Conservation (phyloP, 2,888 invertebrate genomes). For the Drosophila aldrichi region DNA sequence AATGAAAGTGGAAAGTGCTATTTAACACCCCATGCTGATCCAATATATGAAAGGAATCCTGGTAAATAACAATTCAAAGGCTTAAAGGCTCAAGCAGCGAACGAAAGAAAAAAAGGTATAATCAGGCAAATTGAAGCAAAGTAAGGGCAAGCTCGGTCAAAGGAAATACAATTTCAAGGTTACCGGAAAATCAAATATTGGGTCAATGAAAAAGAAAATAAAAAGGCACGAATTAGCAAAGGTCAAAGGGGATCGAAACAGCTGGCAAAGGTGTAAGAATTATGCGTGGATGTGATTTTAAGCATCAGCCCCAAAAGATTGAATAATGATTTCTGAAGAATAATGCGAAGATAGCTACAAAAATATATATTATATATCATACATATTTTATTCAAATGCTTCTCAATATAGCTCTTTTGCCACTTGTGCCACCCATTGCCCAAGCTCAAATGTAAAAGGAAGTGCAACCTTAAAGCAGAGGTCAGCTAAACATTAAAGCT, state of each 20-base stretch:
- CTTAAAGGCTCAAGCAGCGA: conserved; percentile 2
- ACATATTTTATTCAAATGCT: too few relatives aligned
- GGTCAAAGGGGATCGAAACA: not conserved
- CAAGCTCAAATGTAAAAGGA: not conserved
- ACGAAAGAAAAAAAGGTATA: not conserved
- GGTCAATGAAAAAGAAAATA: not conserved
- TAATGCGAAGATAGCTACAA: not conserved
- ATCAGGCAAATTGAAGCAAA: not conserved
- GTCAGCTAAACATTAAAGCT: conserved; percentile 9
- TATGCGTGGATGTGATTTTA: not conserved
- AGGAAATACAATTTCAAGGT: conserved; percentile 29
- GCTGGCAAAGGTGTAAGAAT: not conserved
- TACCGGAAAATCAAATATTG: conserved; percentile 2
- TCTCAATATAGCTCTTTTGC: too few relatives aligned
- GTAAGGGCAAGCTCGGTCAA: conserved; percentile 2
- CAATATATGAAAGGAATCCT: conserved; percentile 14
- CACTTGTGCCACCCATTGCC: too few relatives aligned
- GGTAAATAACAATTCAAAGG: not conserved
- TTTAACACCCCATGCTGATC: conserved; percentile 19
- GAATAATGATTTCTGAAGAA: not conserved
- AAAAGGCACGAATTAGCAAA: not conserved
- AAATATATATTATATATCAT: not conserved
- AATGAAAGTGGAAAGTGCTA: conserved; percentile 39
- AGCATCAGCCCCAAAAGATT: not conserved
- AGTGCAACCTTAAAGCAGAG: not conserved